Base-by-base conservation (phyloP, 2,797 vertebrate species). In the Hirundo rustica region DNA sequence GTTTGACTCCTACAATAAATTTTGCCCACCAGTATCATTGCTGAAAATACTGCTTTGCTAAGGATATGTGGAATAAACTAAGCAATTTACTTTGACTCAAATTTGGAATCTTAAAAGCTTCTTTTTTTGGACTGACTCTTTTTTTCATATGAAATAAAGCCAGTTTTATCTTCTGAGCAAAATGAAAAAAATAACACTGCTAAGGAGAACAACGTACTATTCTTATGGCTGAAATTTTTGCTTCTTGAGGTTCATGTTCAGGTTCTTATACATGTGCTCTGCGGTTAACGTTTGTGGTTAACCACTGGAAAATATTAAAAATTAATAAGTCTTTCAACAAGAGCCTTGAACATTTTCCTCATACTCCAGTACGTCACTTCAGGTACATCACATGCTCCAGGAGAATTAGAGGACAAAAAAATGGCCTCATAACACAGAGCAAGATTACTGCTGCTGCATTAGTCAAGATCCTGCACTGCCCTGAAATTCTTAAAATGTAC, bases 301-400 rank as follows among this genome's bases (percentile, higher is more conserved):
- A 95, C 92, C 82, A 81, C 30, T 84, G 73, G 83, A 95, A 94
- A 94, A 90, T 81, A 89, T 45, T 55, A 88, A 96, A 94, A 86
- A 62, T 21, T 1, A 71, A n/a, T 60, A 66, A 75, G 68, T 48
- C 64, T 87, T 93, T 93, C 64, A 87, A 50, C 8, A 4, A 60
- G 38, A 93, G 34, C 44, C 40, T 81, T 79, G 67, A 91, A 89
- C 67, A 57, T 40, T 40, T 86, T 91, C 64, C 61, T 89, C 4
- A 6, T 68, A 58, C 47, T 85, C 61, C 45, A 60, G 27, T 53
- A 71, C 22, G 26, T 55, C 77, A 36, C 50, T 68, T 81, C 50
- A 66, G 36, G 27, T 76, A 48, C 25, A 45, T 66, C 25, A 30
- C 22, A 76, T 3, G 22, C 62, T 86, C 57, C 53, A 55, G n/a